Evolutionary conservation across 2,113 vertebrate species (phyloP).

Genomic region (human): GRCh38 chr5:116391501-116392000

Average conservation of each 20-base stretch:
- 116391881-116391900: neutral
- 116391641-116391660: neutral
- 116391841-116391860: neutral
- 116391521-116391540: neutral
- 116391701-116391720: neutral
- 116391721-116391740: neutral
- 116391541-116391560: neutral
- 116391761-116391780: neutral
- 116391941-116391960: neutral
- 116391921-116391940: neutral
- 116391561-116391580: slow-evolving; percentile 4
- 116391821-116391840: neutral
- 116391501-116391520: neutral
- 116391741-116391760: neutral
- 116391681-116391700: neutral
- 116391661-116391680: neutral
- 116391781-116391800: neutral
- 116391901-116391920: neutral
- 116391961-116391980: neutral
- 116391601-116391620: neutral
- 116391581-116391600: neutral
- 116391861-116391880: neutral
- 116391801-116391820: neutral
- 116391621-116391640: neutral
- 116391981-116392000: neutral